Evolutionary conservation across 2,888 invertebrate genomes (phyloP).

Genomic region (Drosophila gaucha): DNA sequence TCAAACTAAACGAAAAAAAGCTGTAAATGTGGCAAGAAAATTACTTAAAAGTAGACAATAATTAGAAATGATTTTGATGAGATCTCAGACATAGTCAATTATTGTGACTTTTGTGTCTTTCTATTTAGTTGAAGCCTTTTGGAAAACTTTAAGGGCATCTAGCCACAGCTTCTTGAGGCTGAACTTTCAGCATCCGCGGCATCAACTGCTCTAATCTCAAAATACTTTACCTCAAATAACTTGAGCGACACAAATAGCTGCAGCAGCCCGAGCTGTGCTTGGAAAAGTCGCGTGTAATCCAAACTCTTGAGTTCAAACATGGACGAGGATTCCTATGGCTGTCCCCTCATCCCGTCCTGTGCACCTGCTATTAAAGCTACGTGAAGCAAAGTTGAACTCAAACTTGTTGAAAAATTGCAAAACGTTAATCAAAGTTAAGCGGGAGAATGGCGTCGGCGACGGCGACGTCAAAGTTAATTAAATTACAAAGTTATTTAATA

Average conservation of each 20-base stretch:
- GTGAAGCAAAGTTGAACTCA: conserved; percentile 56
- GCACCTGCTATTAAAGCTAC: conserved; percentile 39
- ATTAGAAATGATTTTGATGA: conserved; percentile 22
- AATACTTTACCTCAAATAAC: conserved; percentile 32
- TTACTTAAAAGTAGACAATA: not conserved
- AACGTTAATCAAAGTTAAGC: conserved; percentile 81
- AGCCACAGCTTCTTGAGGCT: conserved; percentile 4
- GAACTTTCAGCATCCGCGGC: conserved; percentile 9
- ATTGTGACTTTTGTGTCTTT: not conserved
- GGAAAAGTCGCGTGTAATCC: conserved; percentile 69
- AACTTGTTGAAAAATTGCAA: conserved; percentile 78
- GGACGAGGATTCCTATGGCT: conserved; percentile 43
- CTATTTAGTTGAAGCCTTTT: conserved; percentile 2
- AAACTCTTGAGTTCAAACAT: conserved; percentile 49
- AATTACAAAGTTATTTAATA: conserved; percentile 80
- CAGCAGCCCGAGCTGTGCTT: conserved; percentile 20
- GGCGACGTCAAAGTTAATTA: conserved; percentile 76
- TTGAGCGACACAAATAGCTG: conserved; percentile 42
- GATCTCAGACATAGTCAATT: conserved; percentile 4
- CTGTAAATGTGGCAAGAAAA: conserved; percentile 2
- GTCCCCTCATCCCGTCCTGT: not conserved
- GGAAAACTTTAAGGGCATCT: conserved; percentile 12
- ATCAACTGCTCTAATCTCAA: conserved; percentile 33
- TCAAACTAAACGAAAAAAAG: conserved; percentile 11
- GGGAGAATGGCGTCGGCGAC: conserved; percentile 33